phyloP scores from a whole-genome alignment of 2,113 vertebrate species.

The Carassius gibelio region DNA sequence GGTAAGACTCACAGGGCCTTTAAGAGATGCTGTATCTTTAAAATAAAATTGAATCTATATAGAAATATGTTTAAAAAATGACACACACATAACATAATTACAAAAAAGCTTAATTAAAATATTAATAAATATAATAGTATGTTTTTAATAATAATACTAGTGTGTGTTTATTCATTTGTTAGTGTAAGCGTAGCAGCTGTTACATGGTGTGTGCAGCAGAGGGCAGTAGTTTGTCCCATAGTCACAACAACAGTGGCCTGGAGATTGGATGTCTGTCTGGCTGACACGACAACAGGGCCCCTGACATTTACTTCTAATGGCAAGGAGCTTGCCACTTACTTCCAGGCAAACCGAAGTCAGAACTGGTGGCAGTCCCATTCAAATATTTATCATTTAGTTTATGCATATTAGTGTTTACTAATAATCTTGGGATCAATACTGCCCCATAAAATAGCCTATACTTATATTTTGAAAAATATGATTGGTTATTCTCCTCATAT shows the following conservation, averaged over 20 bases:
- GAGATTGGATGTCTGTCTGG: slow-evolving; percentile 67
- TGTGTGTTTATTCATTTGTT: slow-evolving; percentile 15
- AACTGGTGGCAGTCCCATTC: neutral
- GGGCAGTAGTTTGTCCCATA: slow-evolving; percentile 85
- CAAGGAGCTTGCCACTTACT: slow-evolving; percentile 87
- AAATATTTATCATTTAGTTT: neutral
- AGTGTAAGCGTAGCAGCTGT: slow-evolving; percentile 93
- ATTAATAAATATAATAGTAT: too few species aligned
- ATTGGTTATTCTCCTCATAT: neutral
- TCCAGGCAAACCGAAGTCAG: slow-evolving; percentile 76
- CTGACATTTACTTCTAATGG: slow-evolving; percentile 89
- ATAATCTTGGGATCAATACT: neutral
- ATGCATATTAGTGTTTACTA: neutral
- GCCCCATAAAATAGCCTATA: neutral
- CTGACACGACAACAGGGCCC: slow-evolving; percentile 86
- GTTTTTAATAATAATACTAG: neutral
- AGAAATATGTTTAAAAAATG: too few species aligned
- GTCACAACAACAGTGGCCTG: slow-evolving; percentile 84
- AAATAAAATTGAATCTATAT: too few species aligned
- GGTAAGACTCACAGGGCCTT: too few species aligned
- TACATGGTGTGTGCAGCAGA: slow-evolving; percentile 97
- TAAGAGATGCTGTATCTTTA: too few species aligned
- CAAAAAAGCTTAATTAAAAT: too few species aligned
- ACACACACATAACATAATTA: too few species aligned
- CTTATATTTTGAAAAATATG: neutral